These are phyloP conservation scores for Benthosema pterotum DNA, from an alignment of 2,797 vertebrate genomes.

Conservation along the genomic window DNA sequence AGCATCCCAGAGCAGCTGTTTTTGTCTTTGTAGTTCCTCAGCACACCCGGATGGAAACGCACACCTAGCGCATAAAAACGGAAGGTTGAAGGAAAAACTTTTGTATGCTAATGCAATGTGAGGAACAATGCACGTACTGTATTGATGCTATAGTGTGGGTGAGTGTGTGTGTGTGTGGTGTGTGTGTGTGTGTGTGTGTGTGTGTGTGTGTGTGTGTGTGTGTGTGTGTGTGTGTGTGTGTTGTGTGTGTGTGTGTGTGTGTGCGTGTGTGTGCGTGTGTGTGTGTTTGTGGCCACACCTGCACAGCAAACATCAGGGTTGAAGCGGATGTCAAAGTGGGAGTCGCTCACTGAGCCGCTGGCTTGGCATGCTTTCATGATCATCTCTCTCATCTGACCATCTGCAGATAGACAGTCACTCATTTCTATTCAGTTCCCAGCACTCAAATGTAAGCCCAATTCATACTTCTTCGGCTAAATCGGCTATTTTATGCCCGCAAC, in stretches of 20 bases:
- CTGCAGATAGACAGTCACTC: slow-evolving; percentile 28
- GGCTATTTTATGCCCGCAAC: no score
- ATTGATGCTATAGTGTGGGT: neutral
- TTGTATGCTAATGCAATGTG: neutral
- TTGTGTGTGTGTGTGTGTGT: no score
- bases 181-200: neutral
- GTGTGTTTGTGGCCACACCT: slow-evolving; percentile 61
- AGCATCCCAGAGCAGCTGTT: slow-evolving; percentile 87
- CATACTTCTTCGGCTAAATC: no score
- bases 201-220: neutral
- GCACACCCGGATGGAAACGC: slow-evolving; percentile 82
- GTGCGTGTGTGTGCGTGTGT: neutral
- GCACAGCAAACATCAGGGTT: slow-evolving; percentile 93
- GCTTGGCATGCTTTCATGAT: slow-evolving; percentile 84
- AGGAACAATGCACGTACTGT: neutral
- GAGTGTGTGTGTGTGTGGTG: slow-evolving; percentile 15
- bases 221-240: no score
- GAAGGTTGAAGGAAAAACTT: neutral
- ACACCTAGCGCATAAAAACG: slow-evolving; percentile 79
- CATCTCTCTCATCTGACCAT: slow-evolving; percentile 73
- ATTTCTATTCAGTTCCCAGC: neutral
- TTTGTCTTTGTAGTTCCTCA: slow-evolving; percentile 88
- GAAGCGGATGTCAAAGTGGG: slow-evolving; percentile 90
- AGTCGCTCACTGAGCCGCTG: slow-evolving; percentile 85
- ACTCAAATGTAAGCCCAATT: no score